Percentiles rank a stretch among this genome's conserved stretches.
Conservation (phyloP, 2,797 vertebrate genomes). For the Mus caroli region DNA sequence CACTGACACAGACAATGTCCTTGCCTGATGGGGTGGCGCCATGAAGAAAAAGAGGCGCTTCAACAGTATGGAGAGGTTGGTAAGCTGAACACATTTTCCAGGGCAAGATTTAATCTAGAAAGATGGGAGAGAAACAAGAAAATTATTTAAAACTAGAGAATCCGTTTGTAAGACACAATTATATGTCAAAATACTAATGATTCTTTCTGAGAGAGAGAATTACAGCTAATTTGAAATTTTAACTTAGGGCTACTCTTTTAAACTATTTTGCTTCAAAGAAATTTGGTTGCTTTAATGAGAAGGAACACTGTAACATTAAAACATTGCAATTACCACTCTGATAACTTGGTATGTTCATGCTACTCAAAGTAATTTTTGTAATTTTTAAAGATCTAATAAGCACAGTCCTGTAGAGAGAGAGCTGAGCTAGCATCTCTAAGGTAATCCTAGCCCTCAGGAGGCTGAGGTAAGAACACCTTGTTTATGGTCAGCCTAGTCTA, state of each 20-base stretch:
- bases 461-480: background rate
- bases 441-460: background rate
- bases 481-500: background rate
- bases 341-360: slow-evolving; percentile 18
- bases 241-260: background rate
- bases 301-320: slow-evolving; percentile 29
- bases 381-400: slow-evolving; percentile 38
- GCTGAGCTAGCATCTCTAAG: background rate
- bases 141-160: background rate
- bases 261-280: slow-evolving; percentile 28
- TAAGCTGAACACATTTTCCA: slow-evolving; percentile 88
- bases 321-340: background rate
- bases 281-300: slow-evolving; percentile 49
- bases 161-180: background rate
- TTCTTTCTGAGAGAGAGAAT: background rate
- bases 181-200: background rate
- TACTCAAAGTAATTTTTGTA: slow-evolving; percentile 28
- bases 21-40: slow-evolving; percentile 95
- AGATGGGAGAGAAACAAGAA: background rate
- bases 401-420: background rate
- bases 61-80: slow-evolving; percentile 92
- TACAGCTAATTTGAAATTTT: background rate
- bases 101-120: slow-evolving; percentile 92
- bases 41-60: slow-evolving; percentile 95
- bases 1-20: background rate